Conservation (phyloP, 2,888 invertebrate species). For the Pandemis heparana region DNA sequence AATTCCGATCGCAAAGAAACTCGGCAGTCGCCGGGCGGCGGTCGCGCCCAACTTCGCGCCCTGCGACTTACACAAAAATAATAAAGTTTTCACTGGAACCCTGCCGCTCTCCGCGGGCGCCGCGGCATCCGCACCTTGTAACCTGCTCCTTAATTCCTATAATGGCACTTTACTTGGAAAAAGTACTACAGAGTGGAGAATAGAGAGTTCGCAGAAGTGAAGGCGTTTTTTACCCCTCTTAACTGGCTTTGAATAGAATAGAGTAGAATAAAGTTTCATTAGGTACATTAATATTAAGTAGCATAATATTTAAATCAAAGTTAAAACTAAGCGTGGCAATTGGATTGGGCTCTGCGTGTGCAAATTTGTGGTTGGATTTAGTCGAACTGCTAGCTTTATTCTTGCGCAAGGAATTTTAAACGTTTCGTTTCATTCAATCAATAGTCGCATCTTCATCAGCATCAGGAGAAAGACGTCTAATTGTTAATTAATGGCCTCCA, state of each 20-base stretch:
- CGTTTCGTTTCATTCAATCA: too few species aligned
- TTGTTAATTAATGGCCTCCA: too few species aligned
- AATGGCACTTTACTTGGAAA: background rate
- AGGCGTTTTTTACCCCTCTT: background rate
- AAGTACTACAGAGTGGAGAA: background rate
- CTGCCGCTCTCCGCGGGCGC: background rate
- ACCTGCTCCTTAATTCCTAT: constrained; percentile 24
- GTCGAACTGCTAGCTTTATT: too few species aligned
- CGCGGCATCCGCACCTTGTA: constrained; percentile 20
- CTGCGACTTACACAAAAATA: constrained; percentile 22
- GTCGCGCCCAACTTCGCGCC: background rate
- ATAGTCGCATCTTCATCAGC: too few species aligned
- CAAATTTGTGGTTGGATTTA: too few species aligned
- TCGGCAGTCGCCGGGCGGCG: background rate
- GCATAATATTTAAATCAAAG: too few species aligned
- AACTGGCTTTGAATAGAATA: background rate
- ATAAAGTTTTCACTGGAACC: constrained; percentile 23
- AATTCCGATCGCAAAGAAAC: constrained; percentile 6
- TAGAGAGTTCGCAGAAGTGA: background rate
- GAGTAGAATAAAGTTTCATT: too few species aligned
- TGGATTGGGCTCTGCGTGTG: too few species aligned
- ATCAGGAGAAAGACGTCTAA: too few species aligned
- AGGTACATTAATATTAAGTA: too few species aligned
- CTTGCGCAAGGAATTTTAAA: too few species aligned
- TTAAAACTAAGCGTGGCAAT: too few species aligned